Base-by-base conservation (phyloP, 2,888 invertebrate species). In the Acrobasis suavella region DNA sequence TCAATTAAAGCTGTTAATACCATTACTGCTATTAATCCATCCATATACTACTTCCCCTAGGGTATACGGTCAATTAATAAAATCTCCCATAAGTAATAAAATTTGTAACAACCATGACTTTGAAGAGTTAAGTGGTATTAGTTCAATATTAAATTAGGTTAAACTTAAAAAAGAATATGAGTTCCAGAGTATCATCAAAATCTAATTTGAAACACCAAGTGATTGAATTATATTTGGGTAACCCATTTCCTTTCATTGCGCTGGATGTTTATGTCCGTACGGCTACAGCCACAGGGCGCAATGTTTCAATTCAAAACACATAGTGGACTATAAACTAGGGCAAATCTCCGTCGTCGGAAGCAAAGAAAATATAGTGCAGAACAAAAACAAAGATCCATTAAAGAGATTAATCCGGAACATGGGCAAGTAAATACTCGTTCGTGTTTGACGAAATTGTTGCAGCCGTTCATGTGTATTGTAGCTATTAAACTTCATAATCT, bases 241-340 rank as follows among this genome's bases (percentile, higher is more conserved):
- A 77, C 84, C 83, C 71, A 83, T 72, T 86, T 87, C 81, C 79
- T 82, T 76, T 74, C 72, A 72, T 74, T 72, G 69, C 69, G 78
- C 83, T 83, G 87, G 86, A 89, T 87, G 89, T 89, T 89, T 89
- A 83, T 79, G 79, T 78, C 76, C 73, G 68, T 76, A 72, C 70
- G 72, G 69, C 69, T 72, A 74, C 71, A 76, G 65, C 72, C 72
- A 79, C 80, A 81, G 76, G 64, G 72, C 72, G 80, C 81, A 81
- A 85, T 86, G 85, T 86, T 87, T 86, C 79, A 75, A 81, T 83
- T 83, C 79, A 83, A 85, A 88, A 86, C 81, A 83, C 65, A 61
- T 46, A 55, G 71, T 69, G 73, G 66, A 74, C 73, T 72, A 68
- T 69, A 74, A 76, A 85, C 74, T 84, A 72, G 84, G 82, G 78